phyloP scores from a whole-genome alignment of 2,113 vertebrate species.

The Chamaea fasciata region DNA sequence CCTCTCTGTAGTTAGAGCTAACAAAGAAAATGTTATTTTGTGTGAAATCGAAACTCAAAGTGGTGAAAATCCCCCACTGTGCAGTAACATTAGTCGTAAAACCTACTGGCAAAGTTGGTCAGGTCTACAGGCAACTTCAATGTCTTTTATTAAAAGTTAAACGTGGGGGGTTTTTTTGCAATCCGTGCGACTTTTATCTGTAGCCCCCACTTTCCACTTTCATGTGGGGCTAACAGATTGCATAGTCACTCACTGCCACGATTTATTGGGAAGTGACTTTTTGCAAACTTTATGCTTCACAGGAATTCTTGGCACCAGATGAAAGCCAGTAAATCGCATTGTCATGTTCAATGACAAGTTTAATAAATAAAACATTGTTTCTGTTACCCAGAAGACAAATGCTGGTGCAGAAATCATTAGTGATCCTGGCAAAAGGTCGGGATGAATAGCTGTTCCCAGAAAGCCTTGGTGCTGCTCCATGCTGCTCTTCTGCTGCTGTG shows the following conservation, averaged over 20 bases:
- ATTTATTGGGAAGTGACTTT: neutral
- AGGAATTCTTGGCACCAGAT: constrained; percentile 49
- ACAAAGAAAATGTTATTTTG: neutral
- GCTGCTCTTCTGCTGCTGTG: neutral
- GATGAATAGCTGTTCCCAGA: neutral
- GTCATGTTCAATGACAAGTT: constrained; percentile 54
- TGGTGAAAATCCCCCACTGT: neutral
- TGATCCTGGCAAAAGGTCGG: neutral
- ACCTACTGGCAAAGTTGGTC: neutral
- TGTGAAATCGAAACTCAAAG: neutral
- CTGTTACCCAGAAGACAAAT: constrained; percentile 52
- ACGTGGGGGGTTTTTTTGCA: rapidly evolving
- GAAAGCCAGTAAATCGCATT: constrained; percentile 56
- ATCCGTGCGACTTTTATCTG: neutral
- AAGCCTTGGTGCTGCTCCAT: neutral
- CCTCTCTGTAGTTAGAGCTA: neutral
- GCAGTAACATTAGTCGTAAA: neutral
- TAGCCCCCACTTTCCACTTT: neutral
- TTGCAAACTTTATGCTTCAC: constrained; percentile 26
- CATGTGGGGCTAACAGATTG: neutral
- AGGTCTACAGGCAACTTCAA: neutral
- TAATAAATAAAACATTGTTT: constrained; percentile 59
- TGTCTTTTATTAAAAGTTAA: neutral
- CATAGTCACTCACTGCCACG: neutral
- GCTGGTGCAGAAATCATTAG: neutral